Percentiles rank a stretch among this genome's conserved stretches.
Conservation (phyloP, 2,888 invertebrate genomes). For the Melieria picta region DNA sequence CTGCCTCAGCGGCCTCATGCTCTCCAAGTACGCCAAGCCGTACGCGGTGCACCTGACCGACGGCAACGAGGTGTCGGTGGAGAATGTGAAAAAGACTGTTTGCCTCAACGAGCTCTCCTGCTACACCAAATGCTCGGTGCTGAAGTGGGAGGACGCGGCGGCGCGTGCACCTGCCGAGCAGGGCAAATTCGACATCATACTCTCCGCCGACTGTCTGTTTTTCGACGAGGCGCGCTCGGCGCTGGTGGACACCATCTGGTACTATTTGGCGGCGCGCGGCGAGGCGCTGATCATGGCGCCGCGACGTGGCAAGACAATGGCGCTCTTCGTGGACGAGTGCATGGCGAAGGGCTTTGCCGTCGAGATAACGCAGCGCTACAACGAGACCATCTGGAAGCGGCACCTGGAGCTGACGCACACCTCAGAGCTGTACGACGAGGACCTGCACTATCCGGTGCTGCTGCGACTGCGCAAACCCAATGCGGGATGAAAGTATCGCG, state of each 20-base stretch:
- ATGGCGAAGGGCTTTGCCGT: constrained; percentile 70
- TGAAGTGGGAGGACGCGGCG: constrained; percentile 69
- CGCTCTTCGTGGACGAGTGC: constrained; percentile 74
- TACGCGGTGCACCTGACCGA: constrained; percentile 77
- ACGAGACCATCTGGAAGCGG: constrained; percentile 75
- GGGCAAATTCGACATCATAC: constrained; percentile 74
- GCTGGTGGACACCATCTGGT: constrained; percentile 75
- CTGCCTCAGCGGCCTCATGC: constrained; percentile 79
- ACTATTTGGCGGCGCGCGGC: constrained; percentile 71
- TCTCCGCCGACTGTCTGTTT: constrained; percentile 84
- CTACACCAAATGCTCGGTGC: constrained; percentile 68
- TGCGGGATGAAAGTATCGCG: neutral
- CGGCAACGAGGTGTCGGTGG: constrained; percentile 79
- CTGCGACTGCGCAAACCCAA: constrained; percentile 68
- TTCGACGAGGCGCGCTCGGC: constrained; percentile 78
- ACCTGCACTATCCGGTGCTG: constrained; percentile 78
- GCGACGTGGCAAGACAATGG: constrained; percentile 76
- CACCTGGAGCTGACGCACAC: constrained; percentile 71
- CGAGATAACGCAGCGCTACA: constrained; percentile 71
- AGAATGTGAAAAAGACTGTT: constrained; percentile 76
- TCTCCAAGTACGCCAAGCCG: constrained; percentile 75
- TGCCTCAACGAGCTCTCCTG: constrained; percentile 72
- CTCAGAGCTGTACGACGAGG: constrained; percentile 73
- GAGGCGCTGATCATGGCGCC: constrained; percentile 82
- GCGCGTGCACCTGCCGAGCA: constrained; percentile 59